These are phyloP conservation scores for Myotis vivesi DNA, from an alignment of 2,797 vertebrate species.

Conservation along the genomic window DNA sequence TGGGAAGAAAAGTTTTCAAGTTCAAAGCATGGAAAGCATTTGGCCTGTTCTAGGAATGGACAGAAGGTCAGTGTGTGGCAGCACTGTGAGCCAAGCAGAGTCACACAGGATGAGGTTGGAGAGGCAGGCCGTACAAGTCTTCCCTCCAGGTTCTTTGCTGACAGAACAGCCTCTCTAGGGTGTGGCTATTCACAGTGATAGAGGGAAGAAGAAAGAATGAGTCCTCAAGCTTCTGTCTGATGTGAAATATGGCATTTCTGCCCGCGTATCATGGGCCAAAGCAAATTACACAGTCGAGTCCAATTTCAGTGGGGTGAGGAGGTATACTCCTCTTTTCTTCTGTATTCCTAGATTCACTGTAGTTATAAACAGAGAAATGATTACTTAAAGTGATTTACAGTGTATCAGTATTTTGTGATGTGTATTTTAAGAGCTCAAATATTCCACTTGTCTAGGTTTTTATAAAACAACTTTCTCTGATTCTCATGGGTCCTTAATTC, in stretches of 20 bases:
- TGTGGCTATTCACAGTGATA: neutral
- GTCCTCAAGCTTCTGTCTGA: conserved; percentile 5
- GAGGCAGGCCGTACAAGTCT: neutral
- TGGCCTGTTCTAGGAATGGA: neutral
- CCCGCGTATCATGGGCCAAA: neutral
- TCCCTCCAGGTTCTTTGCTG: neutral
- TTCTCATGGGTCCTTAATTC: neutral
- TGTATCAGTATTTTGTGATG: neutral
- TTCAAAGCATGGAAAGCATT: neutral
- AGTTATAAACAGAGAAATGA: neutral
- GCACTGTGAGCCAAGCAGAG: neutral
- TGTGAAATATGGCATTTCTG: neutral
- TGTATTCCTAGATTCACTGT: neutral
- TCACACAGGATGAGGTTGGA: neutral
- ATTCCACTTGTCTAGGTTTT: neutral
- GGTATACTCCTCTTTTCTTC: neutral
- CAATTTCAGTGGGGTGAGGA: neutral
- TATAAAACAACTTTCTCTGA: neutral
- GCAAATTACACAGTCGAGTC: neutral
- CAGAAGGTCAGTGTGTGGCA: neutral
- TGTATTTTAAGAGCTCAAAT: neutral
- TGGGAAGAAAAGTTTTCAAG: neutral
- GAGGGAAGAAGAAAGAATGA: neutral
- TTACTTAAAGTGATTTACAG: neutral
- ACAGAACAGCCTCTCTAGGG: neutral